Base-by-base conservation (phyloP, 2,888 invertebrate species). In the Ophion ellenae region DNA sequence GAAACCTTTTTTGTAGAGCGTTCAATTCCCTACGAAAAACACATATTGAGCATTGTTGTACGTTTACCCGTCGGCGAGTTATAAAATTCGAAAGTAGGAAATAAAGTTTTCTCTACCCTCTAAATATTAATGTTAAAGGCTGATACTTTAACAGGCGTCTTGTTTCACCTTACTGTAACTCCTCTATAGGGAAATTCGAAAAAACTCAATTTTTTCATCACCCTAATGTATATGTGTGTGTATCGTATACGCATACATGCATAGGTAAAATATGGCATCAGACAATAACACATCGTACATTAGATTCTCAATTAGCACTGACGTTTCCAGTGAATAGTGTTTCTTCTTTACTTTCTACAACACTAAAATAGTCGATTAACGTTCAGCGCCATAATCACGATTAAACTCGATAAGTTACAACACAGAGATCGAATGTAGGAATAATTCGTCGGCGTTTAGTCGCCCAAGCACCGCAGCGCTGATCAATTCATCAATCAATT, bases 371-470 rank as follows among this genome's bases (percentile, higher is more conserved):
- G 80, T 80, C 63, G 28, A 73, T 80, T 83, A 67, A 86, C 85
- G 83, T 80, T 76, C 80, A 86, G 85, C 83, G 73, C 85, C 83
- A 86, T 86, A 86, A 86, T 77, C 80, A 74, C 40, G 61, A 63
- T 76, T 83, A 86, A 86, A 86, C 79, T 86, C 80, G 83, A 69
- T 69, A 76, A 76, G 36, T 77, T 80, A 80, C 83, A 86, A 83
- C 85, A 86, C 83, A 86, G 71, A 86, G 83, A 86, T 67, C 53
- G 45, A 40, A 71, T 80, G 76, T 64, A 79, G 81, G 79, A 71
- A 67, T 57, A 71, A 78, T 64, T 14, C 32, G 4, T 78, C 67
- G 45, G 36, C 45, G 57, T 59, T 67, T 17, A 57, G 17, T 28
- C 24, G 20, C 10, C 20, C 61, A 71, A 81, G 36, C n/a, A 69